Evolutionary conservation across 30 jellyfish, hydroid and myxozoan genomes (phyloP), one percentile per base, ranked within the genome.

Genomic region (Sanderia malayensis): DNA sequence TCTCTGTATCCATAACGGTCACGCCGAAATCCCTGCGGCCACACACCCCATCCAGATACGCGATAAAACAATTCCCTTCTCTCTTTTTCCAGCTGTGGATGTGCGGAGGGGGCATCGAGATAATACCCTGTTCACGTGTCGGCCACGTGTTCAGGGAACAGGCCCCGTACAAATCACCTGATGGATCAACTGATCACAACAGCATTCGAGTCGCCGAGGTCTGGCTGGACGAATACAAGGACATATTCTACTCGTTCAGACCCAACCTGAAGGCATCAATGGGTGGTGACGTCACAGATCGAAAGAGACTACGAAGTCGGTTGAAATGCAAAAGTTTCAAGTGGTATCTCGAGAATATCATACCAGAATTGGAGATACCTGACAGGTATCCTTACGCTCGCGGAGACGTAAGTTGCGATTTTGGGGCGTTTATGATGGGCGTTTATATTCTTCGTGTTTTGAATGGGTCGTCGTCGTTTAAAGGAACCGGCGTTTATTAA

Each of bases 31-130:
- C n/a, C n/a, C n/a, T n/a, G n/a, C n/a, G n/a, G n/a, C n/a, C n/a
- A n/a, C n/a, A n/a, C n/a, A n/a, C n/a, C n/a, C n/a, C n/a, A n/a
- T n/a, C n/a, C n/a, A n/a, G n/a, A n/a, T n/a, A n/a, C n/a, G n/a
- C n/a, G n/a, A n/a, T n/a, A n/a, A n/a, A n/a, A n/a, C n/a, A n/a
- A n/a, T n/a, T n/a, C n/a, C n/a, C n/a, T 25, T 23, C 13, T 41
- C 21, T 46, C 15, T 26, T 44, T 15, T 68, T 83, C 52, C 37
- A 93, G 99, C 89, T 93, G 9, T 93, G 99, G 99, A 93, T 85
- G 96, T 93, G 99, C 45, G 99, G 96, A 0, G 99, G 93, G 11
- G 99, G 99, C 29, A 93, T 93, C 32, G 96, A 93, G 79, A 93
- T 93, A 46, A 46, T 84, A 17, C 99, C 96, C 9, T 93, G 99